phyloP scores from a whole-genome alignment of 2,888 invertebrate genomes.

The Parnassius orleans region DNA sequence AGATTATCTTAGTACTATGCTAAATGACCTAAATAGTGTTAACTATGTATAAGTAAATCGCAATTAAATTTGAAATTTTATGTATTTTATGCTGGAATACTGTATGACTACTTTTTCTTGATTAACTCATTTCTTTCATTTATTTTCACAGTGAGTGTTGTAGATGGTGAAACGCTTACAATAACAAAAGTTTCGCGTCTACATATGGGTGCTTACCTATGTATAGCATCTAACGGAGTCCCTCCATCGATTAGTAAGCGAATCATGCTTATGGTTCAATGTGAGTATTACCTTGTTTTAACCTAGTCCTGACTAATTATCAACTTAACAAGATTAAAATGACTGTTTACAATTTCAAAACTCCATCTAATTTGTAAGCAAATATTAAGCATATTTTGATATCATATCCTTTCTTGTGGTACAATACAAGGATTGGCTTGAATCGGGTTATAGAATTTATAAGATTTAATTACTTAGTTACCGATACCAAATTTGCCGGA shows the following conservation, averaged over 20 bases:
- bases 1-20: too few species aligned
- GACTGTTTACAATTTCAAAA: background rate
- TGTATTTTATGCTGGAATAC: too few species aligned
- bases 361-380: background rate
- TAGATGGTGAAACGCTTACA: constrained; percentile 92
- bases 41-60: too few species aligned
- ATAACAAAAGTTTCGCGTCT: constrained; percentile 93
- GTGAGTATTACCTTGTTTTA: constrained; percentile 80
- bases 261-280: constrained; percentile 90
- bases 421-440: background rate
- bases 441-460: background rate
- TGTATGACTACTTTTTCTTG: background rate
- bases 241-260: constrained; percentile 94
- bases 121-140: constrained; percentile 7
- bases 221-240: constrained; percentile 96
- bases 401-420: background rate
- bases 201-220: constrained; percentile 96
- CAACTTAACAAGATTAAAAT: too few species aligned
- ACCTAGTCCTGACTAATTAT: background rate
- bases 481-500: too few species aligned
- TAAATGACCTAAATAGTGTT: too few species aligned
- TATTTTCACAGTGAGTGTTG: constrained; percentile 86
- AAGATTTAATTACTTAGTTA: background rate
- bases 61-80: too few species aligned
- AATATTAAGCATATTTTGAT: constrained; percentile 3